Evolutionary conservation across 2,797 vertebrate genomes (phyloP), one percentile per base, ranked within the genome.

Genomic region (Nyctalus aviator): DNA sequence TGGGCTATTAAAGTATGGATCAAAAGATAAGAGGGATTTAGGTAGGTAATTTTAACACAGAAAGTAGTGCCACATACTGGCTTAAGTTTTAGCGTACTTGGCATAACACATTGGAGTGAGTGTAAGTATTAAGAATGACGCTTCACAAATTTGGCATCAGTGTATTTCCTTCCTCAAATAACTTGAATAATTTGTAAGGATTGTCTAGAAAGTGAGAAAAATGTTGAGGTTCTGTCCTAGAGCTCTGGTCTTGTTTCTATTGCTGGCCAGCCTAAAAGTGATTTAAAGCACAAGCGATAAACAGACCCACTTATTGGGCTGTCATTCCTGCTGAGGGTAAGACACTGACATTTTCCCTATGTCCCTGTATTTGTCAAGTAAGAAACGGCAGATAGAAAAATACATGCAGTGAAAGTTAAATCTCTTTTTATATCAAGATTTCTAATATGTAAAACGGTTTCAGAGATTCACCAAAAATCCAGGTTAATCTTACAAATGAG

Each of bases 1-100:
- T 97, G 95, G 93, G 82, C 93, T 89, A 82, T 94, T 93, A 96
- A 95, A 97, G 9, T 95, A 48, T 96, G 95, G 87, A 95, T 85
- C 95, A 95, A 96, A 97, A 97, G 90, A 97, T 96, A 93, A 95
- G 85, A 97, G 96, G 93, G 93, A 94, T 81, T 88, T 96, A 76
- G 90, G 94, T 94, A 96, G 96, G 90, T 96, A 96, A 97, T 96
- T 91, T 93, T 94, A 81, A 88, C 35, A 44, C 84, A 95, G 86
- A 93, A 90, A 95, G 20, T 82, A 92, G 71, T 53, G 48, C 59
- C 78, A 85, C 41, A 15, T 46, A 71, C 32, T 69, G 62, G 44
- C 46, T 71, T 76, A 88, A 71, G 12, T 90, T 62, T 92, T 84
- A 82, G 90, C 90, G 27, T 93, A 93, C 23, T 53, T 53, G 5